These are phyloP conservation scores for Eudasyphora cyanicolor DNA, from an alignment of 2,888 invertebrate genomes.

Conservation along the genomic window DNA sequence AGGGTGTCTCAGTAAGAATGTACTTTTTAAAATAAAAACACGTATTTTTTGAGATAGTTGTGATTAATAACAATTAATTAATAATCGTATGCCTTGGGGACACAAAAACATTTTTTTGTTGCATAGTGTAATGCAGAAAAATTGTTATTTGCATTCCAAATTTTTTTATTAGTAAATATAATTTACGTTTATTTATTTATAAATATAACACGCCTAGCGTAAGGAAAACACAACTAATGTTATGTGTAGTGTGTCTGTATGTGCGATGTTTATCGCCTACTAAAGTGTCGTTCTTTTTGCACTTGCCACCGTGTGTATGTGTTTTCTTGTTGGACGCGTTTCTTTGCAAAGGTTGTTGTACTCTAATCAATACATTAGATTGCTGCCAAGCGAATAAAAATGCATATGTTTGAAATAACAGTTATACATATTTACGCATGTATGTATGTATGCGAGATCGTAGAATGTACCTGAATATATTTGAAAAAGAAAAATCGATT, in stretches of 20 bases:
- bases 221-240: too few species aligned
- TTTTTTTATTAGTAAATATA: too few species aligned
- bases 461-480: not conserved
- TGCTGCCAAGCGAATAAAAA: not conserved
- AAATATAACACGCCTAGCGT: too few species aligned
- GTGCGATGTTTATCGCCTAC: not conserved
- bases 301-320: constrained; percentile 3
- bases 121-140: too few species aligned
- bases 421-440: not conserved
- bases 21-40: too few species aligned
- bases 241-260: not conserved
- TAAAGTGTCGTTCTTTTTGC: constrained; percentile 6
- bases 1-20: too few species aligned
- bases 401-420: not conserved
- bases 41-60: too few species aligned
- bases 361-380: constrained; percentile 56
- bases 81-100: too few species aligned
- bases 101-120: too few species aligned
- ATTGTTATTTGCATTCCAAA: too few species aligned
- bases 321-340: constrained; percentile 31
- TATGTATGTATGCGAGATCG: not conserved
- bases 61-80: too few species aligned
- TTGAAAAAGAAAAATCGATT: constrained; percentile 15
- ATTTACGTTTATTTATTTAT: too few species aligned
- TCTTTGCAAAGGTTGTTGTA: constrained; percentile 56